phyloP scores from a whole-genome alignment of 1,140 invertebrate species.

The Sitodiplosis mosellana region DNA sequence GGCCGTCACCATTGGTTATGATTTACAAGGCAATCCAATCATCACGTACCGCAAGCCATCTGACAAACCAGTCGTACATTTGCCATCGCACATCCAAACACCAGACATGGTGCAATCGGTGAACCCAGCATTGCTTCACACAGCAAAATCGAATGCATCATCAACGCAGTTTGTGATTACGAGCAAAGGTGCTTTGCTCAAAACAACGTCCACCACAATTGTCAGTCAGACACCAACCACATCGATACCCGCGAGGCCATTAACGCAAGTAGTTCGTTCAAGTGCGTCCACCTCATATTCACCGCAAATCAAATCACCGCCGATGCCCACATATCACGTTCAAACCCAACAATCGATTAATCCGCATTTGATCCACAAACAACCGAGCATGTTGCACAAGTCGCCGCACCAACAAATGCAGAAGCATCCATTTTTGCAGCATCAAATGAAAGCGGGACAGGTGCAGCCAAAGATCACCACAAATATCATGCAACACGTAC shows the following conservation, averaged over 20 bases:
- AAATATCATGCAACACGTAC: too few species aligned
- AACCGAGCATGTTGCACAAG: background rate
- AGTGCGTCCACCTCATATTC: background rate
- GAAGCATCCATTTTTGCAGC: too few species aligned
- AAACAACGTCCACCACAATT: background rate
- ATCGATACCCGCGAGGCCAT: background rate
- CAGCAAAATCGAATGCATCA: background rate
- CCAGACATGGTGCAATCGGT: background rate
- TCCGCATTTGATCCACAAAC: background rate
- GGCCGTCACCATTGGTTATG: background rate
- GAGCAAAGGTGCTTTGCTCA: conserved; percentile 1
- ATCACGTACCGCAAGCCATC: background rate
- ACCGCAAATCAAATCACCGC: too few species aligned
- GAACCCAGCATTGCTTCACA: background rate
- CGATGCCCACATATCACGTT: too few species aligned
- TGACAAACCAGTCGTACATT: too few species aligned
- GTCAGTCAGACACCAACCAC: background rate
- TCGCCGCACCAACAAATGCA: too few species aligned
- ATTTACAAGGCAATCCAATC: background rate
- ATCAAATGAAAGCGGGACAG: too few species aligned
- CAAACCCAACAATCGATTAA: background rate
- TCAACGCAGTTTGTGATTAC: background rate
- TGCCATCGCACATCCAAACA: background rate
- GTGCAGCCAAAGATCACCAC: too few species aligned
- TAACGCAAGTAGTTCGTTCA: background rate